Evolutionary conservation across 2,113 vertebrate genomes (phyloP).

Genomic region (Crypturellus undulatus): DNA sequence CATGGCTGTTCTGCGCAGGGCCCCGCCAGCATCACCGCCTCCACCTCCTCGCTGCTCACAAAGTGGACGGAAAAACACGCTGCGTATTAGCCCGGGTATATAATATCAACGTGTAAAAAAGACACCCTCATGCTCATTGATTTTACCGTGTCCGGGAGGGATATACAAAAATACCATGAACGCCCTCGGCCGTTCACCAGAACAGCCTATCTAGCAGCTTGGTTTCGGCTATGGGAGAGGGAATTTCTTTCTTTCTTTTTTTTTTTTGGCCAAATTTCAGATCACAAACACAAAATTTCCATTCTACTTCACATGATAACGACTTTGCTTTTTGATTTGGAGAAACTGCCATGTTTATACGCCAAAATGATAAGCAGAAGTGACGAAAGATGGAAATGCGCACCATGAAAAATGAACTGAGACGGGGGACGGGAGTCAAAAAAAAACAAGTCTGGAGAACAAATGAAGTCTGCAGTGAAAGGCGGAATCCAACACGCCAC

Average conservation of each 20-base stretch:
- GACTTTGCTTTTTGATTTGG: slow-evolving; percentile 18
- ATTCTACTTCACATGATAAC: slow-evolving; percentile 7
- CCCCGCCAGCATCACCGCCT: accelerated
- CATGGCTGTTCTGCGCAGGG: accelerated
- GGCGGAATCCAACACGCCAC: neutral
- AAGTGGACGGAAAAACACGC: accelerated
- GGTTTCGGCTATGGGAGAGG: neutral
- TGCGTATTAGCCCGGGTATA: accelerated
- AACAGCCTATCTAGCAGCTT: neutral
- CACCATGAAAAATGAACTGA: neutral
- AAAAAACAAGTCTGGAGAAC: neutral
- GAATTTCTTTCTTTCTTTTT: neutral
- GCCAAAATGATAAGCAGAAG: neutral
- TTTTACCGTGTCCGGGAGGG: accelerated
- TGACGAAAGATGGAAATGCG: slow-evolving; percentile 10
- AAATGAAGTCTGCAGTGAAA: neutral
- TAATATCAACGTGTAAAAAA: accelerated
- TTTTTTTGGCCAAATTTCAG: neutral
- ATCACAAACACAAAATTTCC: neutral
- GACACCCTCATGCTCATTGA: accelerated
- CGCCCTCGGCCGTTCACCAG: accelerated
- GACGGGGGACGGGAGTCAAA: neutral
- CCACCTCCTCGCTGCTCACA: neutral
- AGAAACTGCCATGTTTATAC: slow-evolving; percentile 13
- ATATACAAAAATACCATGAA: accelerated